These are phyloP conservation scores for Mustelus asterias DNA, from an alignment of 2,113 vertebrate species.

Conservation along the genomic window DNA sequence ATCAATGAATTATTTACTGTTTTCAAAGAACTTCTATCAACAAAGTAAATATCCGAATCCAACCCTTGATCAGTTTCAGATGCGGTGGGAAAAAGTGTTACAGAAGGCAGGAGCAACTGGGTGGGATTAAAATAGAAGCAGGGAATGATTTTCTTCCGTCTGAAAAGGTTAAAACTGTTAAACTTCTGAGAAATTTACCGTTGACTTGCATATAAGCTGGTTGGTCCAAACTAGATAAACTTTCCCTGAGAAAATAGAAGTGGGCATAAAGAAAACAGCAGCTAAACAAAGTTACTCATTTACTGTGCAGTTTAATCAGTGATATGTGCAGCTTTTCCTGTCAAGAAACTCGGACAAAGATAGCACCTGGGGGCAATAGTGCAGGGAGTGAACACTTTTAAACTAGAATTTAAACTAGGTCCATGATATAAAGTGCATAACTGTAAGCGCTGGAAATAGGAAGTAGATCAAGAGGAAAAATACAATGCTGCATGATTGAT, in stretches of 20 bases:
- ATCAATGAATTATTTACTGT: neutral
- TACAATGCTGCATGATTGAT: too few relatives aligned
- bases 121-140: neutral
- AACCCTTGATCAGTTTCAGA: neutral
- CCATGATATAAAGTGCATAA: neutral
- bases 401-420: neutral
- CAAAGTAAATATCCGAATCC: neutral
- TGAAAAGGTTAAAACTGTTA: neutral
- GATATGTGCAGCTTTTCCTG: neutral
- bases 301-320: neutral
- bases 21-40: neutral
- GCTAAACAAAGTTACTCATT: neutral
- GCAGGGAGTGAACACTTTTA: too few relatives aligned
- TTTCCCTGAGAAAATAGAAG: neutral
- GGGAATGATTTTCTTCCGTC: neutral
- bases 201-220: neutral
- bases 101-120: neutral
- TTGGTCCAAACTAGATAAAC: neutral
- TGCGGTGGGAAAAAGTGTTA: neutral
- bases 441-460: neutral
- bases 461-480: neutral
- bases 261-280: neutral
- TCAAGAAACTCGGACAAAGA: neutral
- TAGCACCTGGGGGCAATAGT: neutral
- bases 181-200: neutral